Base-by-base conservation (phyloP, 2,797 vertebrate genomes). In the Lateolabrax maculatus region DNA sequence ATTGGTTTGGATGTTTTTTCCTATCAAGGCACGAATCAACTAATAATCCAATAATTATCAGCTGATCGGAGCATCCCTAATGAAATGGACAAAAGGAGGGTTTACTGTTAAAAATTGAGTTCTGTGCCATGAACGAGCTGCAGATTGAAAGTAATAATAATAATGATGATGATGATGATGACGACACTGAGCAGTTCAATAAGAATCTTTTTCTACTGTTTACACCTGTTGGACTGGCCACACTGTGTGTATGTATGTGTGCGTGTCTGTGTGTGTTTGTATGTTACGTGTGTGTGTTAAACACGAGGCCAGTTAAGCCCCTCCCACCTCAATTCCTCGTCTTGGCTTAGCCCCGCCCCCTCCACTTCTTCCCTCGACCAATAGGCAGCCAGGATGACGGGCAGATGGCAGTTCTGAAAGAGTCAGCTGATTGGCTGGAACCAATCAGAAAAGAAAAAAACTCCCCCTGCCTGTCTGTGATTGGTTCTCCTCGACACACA, bases 191-290 rank as follows among this genome's bases (percentile, higher is more conserved):
- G 92, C 90, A 90, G 89, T 89, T 90, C 79, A 90, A 90, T 90
- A 89, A 84, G 81, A 87, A 83, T 79, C 84, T 82, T 92, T 93
- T 93, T 93, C 87, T 92, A 94, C 90, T 90, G 90, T 94, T 93
- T 94, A 94, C 92, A 93, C 90, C 83, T 80, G 87, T 92, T 78
- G 77, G 92, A 93, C 92, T 94, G 93, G 93, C 93, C 92, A 90
- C 91, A 93, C 91, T 94, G 93, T 94, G 90, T 91, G 79, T 88
- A 65, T 90, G 72, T 89, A 71, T 90, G 87, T 84, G 72, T 29
- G 80, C 44, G 87, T 82, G 66, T 83, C 25, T 75, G 80, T 81
- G 71, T 78, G 72, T 79, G 74, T 71, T 48, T 55, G 80, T 75
- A n/a, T 73, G 75, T 70, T 46, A 62, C 51, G 66, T 85, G 82